phyloP scores from a whole-genome alignment of 2,113 vertebrate genomes.

The Neomonachus schauinslandi region DNA sequence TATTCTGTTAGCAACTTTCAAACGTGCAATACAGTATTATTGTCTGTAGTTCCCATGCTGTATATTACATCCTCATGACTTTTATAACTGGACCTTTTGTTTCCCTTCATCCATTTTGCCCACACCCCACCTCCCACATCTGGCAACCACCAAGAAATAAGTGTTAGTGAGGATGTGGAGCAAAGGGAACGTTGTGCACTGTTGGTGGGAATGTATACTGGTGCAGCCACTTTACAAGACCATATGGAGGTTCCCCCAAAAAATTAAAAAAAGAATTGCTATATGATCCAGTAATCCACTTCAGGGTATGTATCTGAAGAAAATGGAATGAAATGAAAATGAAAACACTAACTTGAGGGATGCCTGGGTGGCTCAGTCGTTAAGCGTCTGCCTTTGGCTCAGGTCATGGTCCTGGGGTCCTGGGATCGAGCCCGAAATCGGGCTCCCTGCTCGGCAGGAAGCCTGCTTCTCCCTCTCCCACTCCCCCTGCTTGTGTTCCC shows the following conservation, averaged over 20 bases:
- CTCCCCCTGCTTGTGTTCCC: too few relatives aligned
- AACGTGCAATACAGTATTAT: not conserved
- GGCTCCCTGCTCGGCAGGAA: too few relatives aligned
- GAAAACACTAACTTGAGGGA: not conserved
- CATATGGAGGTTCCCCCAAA: not conserved
- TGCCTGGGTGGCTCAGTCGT: too few relatives aligned
- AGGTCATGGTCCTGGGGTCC: too few relatives aligned
- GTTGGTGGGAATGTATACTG: not conserved
- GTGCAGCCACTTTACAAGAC: not conserved
- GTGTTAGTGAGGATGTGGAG: not conserved
- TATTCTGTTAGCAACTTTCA: not conserved
- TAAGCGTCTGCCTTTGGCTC: too few relatives aligned
- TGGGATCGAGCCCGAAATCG: too few relatives aligned
- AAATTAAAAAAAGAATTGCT: not conserved
- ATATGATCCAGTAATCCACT: not conserved
- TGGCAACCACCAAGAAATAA: not conserved
- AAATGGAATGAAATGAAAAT: not conserved
- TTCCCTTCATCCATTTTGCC: not conserved
- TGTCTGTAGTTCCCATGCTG: not conserved
- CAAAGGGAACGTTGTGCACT: not conserved
- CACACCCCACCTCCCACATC: not conserved
- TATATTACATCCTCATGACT: not conserved
- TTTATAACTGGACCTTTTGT: not conserved
- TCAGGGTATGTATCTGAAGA: not conserved
- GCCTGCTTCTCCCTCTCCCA: too few relatives aligned